Base-by-base conservation (phyloP, 2,888 invertebrate genomes). In the Polietes domitor region DNA sequence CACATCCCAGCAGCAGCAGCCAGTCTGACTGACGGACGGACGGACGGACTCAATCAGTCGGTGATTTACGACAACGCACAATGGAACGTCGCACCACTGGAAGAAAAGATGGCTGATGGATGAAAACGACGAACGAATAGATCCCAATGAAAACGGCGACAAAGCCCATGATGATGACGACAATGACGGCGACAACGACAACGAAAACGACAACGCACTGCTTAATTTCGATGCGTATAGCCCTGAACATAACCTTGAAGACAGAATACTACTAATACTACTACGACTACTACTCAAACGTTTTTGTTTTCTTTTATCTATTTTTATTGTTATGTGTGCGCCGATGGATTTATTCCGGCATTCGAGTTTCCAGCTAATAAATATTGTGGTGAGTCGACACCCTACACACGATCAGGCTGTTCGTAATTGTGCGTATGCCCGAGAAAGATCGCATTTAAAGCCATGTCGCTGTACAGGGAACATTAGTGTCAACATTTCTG, bases 221-320 rank as follows among this genome's bases (percentile, higher is more conserved):
- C 68, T 76, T 78, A 75, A 65, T 71, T 83, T 84, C 87, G 89
- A 86, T 89, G 89, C 88, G 89, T 88, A 83, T 86, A 88, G 89
- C 90, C 90, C 88, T 90, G 90, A 90, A 90, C 91, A 88, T 90
- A 90, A 90, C 91, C 91, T 91, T 90, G 91, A 90, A 89, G 70
- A 71, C 24, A 26, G 37, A 10, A 65, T 37, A 32, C 63, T 32
- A n/a, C n/a, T n/a, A n/a, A n/a, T n/a, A n/a, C n/a, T n/a, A n/a
- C n/a, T 24, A 0, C n/a, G n/a, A 47, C 28, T n/a, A 28, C 50
- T n/a, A 21, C 12, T 65, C 19, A 37, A 65, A 65, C 47, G 17
- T 41, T 75, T 53, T 68, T 76, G 74, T 53, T 28, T 53, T 58
- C 55, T 65, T 28, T 73, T 70, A 63, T 47, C 65, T 65, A 53